Evolutionary conservation across 2,113 vertebrate genomes (phyloP).

Genomic region (Progne subis): DNA sequence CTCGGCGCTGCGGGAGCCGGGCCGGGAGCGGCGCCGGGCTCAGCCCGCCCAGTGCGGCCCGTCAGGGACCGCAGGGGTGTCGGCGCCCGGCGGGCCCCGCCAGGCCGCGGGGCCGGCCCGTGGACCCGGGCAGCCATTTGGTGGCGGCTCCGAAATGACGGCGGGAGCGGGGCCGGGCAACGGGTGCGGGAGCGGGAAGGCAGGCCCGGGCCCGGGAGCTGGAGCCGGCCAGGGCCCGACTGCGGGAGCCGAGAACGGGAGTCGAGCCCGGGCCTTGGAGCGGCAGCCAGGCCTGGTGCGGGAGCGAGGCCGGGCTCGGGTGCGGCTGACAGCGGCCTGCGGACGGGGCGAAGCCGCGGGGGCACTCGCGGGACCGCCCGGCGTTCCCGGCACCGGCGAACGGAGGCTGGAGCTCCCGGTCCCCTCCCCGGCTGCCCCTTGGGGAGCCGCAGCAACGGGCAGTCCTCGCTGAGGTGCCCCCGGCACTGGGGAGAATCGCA

Average conservation of each 20-base stretch:
- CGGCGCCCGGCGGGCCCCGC: neutral
- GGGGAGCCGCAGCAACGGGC: neutral
- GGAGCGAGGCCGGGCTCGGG: neutral
- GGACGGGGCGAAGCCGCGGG: neutral
- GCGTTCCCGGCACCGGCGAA: neutral
- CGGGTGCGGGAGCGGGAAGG: neutral
- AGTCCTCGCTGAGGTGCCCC: neutral
- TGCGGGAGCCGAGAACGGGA: neutral
- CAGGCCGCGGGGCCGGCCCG: neutral
- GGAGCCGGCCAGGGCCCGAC: neutral
- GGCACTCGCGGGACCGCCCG: neutral
- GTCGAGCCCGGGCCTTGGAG: neutral
- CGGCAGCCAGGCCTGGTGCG: neutral
- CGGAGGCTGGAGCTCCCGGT: neutral
- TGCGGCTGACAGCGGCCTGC: constrained; percentile 1
- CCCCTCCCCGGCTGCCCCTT: neutral
- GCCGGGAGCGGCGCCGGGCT: too few relatives aligned
- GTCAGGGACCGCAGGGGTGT: too few relatives aligned
- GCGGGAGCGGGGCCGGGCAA: neutral
- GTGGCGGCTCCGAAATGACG: neutral
- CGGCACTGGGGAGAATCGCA: fast-evolving
- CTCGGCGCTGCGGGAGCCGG: too few relatives aligned
- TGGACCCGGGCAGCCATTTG: constrained; percentile 31
- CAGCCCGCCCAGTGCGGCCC: too few relatives aligned
- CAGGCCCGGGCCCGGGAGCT: neutral